Base-by-base conservation (phyloP, 2,797 vertebrate species). In the Aselliscus stoliczkanus region DNA sequence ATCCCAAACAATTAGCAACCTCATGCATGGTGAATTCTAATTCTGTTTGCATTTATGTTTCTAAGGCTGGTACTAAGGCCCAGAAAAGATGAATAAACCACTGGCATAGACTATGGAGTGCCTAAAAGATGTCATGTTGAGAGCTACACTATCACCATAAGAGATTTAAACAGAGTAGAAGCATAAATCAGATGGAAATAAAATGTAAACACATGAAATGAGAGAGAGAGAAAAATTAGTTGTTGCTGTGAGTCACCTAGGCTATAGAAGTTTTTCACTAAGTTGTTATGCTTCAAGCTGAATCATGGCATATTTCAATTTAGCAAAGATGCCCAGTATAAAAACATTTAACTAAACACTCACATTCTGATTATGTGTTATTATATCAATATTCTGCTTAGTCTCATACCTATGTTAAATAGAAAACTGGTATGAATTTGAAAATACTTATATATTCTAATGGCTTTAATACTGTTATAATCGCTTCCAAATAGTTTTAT, bases 401-500 rank as follows among this genome's bases (percentile, higher is more conserved):
- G 34, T 79, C 15, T 88, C 2, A 88, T 86, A 58, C 67, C 58
- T 80, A 1, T 80, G 39, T 75, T 34, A 96, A 90, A 85, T 82
- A 56, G 11, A 95, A 96, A 72, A 83, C 15, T n/a, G 56, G 3
- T 18, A 54, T 70, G 4, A 67, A 75, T 88, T 75, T 6, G 44
- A 88, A 92, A 92, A 76, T 34, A 81, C 7, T 93, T 84, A 70
- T 62, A 75, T 83, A 92, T 94, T 92, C 37, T 76, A 76, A 79
- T 75, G 20, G 1, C 10, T 58, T 7, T 70, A 56, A 70, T 79
- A 37, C 2, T 87, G 1, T 44, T 90, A 70, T 31, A 77, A 90
- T 82, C 5, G 39, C 7, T 76, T 73, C 13, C 2, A 79, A 12
- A 90, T 21, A 52, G 25, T 58, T 44, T n/a, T n/a, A n/a, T n/a